Percentiles rank a stretch among this genome's conserved stretches.
Conservation (phyloP, 2,113 vertebrate species). For the Psilopogon haemacephalus region DNA sequence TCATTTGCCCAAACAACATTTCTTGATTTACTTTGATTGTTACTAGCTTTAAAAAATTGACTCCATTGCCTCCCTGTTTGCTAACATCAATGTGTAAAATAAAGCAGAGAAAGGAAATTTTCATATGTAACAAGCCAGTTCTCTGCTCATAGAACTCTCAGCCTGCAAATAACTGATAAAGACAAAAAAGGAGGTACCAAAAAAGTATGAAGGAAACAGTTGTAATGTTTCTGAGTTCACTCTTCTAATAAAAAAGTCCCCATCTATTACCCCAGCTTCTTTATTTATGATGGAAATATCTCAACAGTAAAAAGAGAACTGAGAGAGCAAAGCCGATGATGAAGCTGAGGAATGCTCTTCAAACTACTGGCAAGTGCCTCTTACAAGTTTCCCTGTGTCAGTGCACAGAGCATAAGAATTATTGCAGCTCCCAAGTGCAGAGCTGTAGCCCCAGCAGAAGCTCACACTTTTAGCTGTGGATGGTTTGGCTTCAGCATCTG, state of each 20-base stretch:
- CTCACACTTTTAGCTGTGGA: background rate
- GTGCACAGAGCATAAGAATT: background rate
- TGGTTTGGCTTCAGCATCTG: background rate
- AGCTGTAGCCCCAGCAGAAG: background rate
- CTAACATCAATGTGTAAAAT: background rate
- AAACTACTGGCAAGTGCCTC: background rate
- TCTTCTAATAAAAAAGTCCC: background rate
- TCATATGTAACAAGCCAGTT: background rate
- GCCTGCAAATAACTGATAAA: background rate
- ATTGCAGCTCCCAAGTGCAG: background rate
- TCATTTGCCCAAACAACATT: background rate
- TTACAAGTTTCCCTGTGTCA: background rate
- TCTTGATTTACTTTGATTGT: background rate
- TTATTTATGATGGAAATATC: background rate
- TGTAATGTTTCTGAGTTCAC: background rate
- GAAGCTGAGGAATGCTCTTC: background rate
- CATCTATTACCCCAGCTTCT: background rate
- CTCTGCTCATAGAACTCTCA: background rate
- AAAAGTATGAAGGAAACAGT: background rate
- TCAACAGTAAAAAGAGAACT: background rate
- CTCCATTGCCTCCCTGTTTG: background rate
- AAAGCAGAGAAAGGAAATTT: background rate
- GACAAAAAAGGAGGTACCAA: background rate
- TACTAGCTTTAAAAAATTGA: background rate
- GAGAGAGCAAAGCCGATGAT: background rate